A percentile compares a stretch with the other conserved stretches of the same genome.
Conservation (phyloP, 2,113 vertebrate genomes). For the Dipodomys spectabilis region DNA sequence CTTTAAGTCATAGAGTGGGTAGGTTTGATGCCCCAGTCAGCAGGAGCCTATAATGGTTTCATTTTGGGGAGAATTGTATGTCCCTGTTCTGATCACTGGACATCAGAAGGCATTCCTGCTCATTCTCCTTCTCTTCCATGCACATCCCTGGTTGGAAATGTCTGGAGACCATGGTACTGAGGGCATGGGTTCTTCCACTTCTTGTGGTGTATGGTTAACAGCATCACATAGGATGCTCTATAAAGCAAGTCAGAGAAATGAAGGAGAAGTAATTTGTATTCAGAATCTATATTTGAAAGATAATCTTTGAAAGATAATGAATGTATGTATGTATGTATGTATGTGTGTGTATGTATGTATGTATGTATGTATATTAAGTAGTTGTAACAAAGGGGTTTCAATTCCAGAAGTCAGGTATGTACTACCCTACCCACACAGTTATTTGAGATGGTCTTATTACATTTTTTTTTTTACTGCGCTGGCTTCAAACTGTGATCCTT, state of each 20-base stretch:
- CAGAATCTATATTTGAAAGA: constrained; percentile 46
- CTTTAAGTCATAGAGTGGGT: not conserved
- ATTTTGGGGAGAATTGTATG: not conserved
- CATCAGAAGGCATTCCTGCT: not conserved
- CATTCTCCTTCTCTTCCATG: constrained; percentile 19
- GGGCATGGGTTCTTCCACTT: constrained; percentile 89
- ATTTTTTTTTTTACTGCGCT: too few relatives aligned
- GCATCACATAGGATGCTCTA: constrained; percentile 87
- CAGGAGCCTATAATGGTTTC: constrained; percentile 23
- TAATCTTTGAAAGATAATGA: not conserved
- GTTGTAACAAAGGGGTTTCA: too few relatives aligned
- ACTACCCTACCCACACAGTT: too few relatives aligned
- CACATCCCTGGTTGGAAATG: constrained; percentile 86
- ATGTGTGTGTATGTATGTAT: too few relatives aligned
- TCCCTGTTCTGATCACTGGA: constrained; percentile 33
- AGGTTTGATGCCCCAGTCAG: not conserved
- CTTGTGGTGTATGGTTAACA: constrained; percentile 87
- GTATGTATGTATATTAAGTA: too few relatives aligned
- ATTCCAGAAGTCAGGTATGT: too few relatives aligned
- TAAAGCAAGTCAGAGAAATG: constrained; percentile 86
- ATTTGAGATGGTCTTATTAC: too few relatives aligned
- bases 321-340: too few relatives aligned
- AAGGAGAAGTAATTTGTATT: constrained; percentile 34
- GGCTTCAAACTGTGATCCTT: too few relatives aligned
- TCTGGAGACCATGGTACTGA: constrained; percentile 86